These are phyloP conservation scores for Chelonia mydas DNA, from an alignment of 2,797 vertebrate species.

Conservation along the genomic window DNA sequence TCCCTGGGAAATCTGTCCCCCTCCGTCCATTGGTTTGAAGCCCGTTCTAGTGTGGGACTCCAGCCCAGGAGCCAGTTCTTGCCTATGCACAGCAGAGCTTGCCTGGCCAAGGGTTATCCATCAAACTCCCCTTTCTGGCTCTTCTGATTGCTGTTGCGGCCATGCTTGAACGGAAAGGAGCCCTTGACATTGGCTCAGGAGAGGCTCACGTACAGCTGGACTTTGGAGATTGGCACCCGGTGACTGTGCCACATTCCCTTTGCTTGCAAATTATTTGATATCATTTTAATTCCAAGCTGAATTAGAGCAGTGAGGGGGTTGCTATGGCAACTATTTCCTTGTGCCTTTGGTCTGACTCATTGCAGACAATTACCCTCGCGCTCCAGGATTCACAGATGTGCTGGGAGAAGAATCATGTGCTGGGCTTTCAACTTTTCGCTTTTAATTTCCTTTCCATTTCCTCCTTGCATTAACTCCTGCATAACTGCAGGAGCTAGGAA, in stretches of 20 bases:
- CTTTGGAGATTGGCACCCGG: constrained; percentile 53
- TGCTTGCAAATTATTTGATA: constrained; percentile 79
- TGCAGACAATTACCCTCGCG: constrained; percentile 77
- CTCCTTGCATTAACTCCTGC: constrained; percentile 64
- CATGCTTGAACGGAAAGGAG: constrained; percentile 17
- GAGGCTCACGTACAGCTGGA: constrained; percentile 47
- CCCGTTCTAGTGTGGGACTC: constrained; percentile 19
- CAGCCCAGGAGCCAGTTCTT: neutral
- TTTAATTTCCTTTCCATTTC: constrained; percentile 53
- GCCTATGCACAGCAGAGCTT: neutral
- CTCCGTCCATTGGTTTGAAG: neutral
- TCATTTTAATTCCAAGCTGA: constrained; percentile 80
- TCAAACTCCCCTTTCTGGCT: neutral
- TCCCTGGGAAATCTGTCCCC: neutral
- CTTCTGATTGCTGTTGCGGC: neutral
- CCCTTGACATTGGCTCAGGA: constrained; percentile 43
- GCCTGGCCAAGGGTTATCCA: neutral
- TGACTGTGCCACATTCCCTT: constrained; percentile 49
- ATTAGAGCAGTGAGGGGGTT: constrained; percentile 79
- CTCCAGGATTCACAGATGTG: constrained; percentile 73
- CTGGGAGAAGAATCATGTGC: constrained; percentile 66
- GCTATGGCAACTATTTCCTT: constrained; percentile 82
- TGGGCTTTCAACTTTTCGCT: constrained; percentile 60
- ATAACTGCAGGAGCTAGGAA: neutral
- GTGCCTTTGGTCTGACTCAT: constrained; percentile 80